These are phyloP conservation scores for Drosophila greeni DNA, from an alignment of 2,888 invertebrate species.

Conservation along the genomic window DNA sequence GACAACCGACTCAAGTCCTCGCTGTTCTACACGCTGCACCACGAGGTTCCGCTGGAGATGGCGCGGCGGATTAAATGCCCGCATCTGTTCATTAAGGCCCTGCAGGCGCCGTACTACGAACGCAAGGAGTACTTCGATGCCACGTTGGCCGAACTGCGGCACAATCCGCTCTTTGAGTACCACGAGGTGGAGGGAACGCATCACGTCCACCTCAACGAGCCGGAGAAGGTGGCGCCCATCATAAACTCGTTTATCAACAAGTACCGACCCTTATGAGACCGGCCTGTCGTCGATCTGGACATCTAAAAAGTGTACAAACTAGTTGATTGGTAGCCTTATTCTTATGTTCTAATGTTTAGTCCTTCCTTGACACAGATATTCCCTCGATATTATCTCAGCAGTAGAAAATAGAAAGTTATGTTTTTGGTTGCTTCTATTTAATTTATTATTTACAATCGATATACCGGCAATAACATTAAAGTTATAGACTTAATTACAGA, in stretches of 20 bases:
- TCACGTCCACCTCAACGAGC: slow-evolving; percentile 87
- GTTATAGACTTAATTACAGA: slow-evolving; percentile 54
- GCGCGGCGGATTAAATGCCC: slow-evolving; percentile 82
- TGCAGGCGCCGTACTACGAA: slow-evolving; percentile 81
- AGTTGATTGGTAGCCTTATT: slow-evolving; percentile 6
- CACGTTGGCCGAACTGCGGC: slow-evolving; percentile 81
- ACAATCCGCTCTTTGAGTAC: slow-evolving; percentile 81
- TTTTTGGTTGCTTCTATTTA: slow-evolving; percentile 52
- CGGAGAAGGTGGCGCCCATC: slow-evolving; percentile 81
- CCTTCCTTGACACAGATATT: slow-evolving; percentile 29
- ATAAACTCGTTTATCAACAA: slow-evolving; percentile 81
- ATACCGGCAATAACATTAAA: slow-evolving; percentile 68
- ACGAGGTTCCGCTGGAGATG: slow-evolving; percentile 81
- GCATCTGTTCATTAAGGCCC: slow-evolving; percentile 83
- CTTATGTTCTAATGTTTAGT: background rate
- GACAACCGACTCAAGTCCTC: slow-evolving; percentile 82
- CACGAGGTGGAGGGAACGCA: slow-evolving; percentile 84
- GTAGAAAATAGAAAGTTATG: background rate
- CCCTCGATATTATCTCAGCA: slow-evolving; percentile 25
- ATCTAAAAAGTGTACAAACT: slow-evolving; percentile 26
- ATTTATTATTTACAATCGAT: slow-evolving; percentile 61
- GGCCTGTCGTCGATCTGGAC: background rate
- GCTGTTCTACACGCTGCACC: slow-evolving; percentile 65
- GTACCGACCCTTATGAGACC: slow-evolving; percentile 75
- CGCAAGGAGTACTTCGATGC: slow-evolving; percentile 81